These are phyloP conservation scores for Aphidius gifuensis DNA, from an alignment of 1,140 invertebrate species.

Conservation along the genomic window DNA sequence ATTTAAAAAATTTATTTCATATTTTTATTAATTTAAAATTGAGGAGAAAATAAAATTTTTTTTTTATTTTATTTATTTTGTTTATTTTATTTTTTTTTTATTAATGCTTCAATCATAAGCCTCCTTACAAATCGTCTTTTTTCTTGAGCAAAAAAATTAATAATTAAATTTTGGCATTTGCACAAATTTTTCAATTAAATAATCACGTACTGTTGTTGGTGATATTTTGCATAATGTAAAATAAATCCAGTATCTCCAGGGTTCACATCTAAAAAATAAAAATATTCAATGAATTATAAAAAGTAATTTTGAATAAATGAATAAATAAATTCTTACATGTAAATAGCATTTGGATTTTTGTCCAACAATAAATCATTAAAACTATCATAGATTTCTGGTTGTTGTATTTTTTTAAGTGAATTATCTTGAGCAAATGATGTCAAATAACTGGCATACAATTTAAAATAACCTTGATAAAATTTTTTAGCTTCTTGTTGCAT, in stretches of 20 bases:
- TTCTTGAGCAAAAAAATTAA: no score
- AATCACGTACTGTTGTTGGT: slow-evolving; percentile 55
- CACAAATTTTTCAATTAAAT: slow-evolving; percentile 57
- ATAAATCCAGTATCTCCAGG: slow-evolving; percentile 54
- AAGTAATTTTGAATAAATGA: slow-evolving; percentile 13
- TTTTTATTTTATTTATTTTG: no score
- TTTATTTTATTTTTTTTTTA: no score
- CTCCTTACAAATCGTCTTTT: no score
- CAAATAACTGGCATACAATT: slow-evolving; percentile 57
- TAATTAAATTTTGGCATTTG: slow-evolving; percentile 45
- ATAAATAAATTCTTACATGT: slow-evolving; percentile 9
- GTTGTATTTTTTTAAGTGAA: slow-evolving; percentile 47
- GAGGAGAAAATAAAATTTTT: no score
- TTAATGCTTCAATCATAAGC: no score
- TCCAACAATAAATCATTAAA: slow-evolving; percentile 45
- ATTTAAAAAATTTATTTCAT: no score
- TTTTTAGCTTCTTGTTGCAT: slow-evolving; percentile 55
- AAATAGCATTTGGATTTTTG: background rate
- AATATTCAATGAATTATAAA: background rate
- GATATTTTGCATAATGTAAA: slow-evolving; percentile 55
- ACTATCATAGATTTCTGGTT: slow-evolving; percentile 51
- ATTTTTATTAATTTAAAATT: no score
- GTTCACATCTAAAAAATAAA: slow-evolving; percentile 36
- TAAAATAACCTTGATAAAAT: slow-evolving; percentile 61
- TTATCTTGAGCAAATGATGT: slow-evolving; percentile 41